Percentiles rank a stretch among this genome's conserved stretches.
phyloP scores from a whole-genome alignment of 2,888 invertebrate species.

The Phorcus lineatus region DNA sequence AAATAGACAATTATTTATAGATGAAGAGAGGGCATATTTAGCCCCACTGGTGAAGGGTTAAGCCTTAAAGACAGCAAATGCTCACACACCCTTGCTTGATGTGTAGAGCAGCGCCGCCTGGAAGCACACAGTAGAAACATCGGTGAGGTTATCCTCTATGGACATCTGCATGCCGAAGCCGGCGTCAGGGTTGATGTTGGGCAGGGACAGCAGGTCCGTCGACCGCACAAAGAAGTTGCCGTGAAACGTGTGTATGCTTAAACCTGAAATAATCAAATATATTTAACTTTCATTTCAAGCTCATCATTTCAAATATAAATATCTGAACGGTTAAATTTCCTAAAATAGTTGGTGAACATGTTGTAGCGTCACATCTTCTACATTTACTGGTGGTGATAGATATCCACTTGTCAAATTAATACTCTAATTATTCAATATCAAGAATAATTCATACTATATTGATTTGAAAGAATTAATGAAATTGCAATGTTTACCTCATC shows the following conservation, averaged over 20 bases:
- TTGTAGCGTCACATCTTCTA: no score
- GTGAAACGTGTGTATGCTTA: constrained; percentile 98
- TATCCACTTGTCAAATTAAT: no score
- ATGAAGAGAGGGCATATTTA: no score
- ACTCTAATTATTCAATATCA: no score
- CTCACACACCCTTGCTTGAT: constrained; percentile 85
- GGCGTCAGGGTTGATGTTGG: constrained; percentile 98
- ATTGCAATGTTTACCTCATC: no score
- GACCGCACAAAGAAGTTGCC: constrained; percentile 99
- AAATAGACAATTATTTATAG: no score
- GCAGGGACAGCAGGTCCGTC: constrained; percentile 94
- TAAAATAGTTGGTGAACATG: no score
- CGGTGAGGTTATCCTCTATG: constrained; percentile 86
- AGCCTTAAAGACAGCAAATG: no score
- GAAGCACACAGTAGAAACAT: constrained; percentile 84
- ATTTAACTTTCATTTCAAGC: not conserved
- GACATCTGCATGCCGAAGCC: constrained; percentile 98
- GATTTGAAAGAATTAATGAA: no score
- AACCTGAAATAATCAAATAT: constrained; percentile 79
- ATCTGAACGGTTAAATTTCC: not conserved
- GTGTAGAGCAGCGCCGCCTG: constrained; percentile 98
- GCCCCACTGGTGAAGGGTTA: not conserved
- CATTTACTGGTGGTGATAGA: no score
- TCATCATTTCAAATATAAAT: not conserved
- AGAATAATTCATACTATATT: no score